Conservation (phyloP, 2,888 invertebrate species). For the Drosophila maculinotata region DNA sequence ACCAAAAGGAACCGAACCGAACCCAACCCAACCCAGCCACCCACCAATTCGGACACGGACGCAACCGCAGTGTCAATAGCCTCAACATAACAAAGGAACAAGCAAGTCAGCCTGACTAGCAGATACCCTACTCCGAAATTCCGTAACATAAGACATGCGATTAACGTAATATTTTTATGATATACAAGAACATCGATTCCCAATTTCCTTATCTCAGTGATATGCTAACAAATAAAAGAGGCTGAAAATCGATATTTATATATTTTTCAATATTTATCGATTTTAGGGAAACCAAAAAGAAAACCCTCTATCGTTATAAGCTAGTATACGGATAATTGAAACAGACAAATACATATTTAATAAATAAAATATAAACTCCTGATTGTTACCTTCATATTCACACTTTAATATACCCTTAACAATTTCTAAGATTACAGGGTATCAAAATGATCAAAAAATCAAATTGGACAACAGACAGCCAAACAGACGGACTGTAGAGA, state of each 20-base stretch:
- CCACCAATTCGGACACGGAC: constrained; percentile 1
- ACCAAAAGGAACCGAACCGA: not conserved
- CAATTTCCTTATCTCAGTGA: no score
- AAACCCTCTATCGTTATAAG: no score
- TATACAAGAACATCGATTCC: no score
- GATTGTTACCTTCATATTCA: not conserved
- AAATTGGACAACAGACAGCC: not conserved
- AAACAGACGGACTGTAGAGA: constrained; percentile 7
- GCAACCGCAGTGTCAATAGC: constrained; percentile 49
- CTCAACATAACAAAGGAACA: constrained; percentile 16
- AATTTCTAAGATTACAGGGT: not conserved
- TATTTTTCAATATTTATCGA: no score
- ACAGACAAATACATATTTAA: no score
- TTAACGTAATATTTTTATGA: no score
- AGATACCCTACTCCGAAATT: not conserved
- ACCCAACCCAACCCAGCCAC: constrained; percentile 19
- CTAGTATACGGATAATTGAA: no score
- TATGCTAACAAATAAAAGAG: no score
- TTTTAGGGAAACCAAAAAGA: no score
- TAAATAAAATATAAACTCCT: not conserved
- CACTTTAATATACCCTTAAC: not conserved
- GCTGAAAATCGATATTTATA: no score
- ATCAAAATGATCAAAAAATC: constrained; percentile 6
- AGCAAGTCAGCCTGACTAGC: not conserved
- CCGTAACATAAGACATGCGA: not conserved